Percentiles rank a stretch among this genome's conserved stretches.
Conservation (phyloP, 2,888 invertebrate genomes). For the Lycocerus yunnanus region DNA sequence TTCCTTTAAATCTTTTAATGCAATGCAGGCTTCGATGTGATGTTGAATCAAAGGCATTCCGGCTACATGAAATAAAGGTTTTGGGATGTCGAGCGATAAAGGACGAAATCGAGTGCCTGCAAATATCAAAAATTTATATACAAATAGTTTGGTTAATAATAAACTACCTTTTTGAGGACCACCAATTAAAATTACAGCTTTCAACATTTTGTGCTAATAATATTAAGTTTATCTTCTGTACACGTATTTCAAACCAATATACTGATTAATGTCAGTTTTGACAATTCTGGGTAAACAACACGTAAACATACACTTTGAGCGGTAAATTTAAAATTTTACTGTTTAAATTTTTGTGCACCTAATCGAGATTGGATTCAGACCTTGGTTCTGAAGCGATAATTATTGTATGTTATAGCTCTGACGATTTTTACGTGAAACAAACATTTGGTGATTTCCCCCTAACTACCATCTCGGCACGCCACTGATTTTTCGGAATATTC, state of each 20-base stretch:
- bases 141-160: not conserved
- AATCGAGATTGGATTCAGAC: too few relatives aligned
- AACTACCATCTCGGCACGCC: too few relatives aligned
- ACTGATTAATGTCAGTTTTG: not conserved
- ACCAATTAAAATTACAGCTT: slow-evolving; percentile 90
- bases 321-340: not conserved
- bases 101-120: slow-evolving; percentile 96
- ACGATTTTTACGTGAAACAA: too few relatives aligned
- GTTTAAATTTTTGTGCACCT: too few relatives aligned
- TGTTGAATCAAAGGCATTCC: slow-evolving; percentile 96
- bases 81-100: slow-evolving; percentile 94
- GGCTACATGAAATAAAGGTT: slow-evolving; percentile 96
- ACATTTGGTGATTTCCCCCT: too few relatives aligned
- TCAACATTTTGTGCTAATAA: slow-evolving; percentile 61
- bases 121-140: slow-evolving; percentile 37
- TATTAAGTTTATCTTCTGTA: not conserved
- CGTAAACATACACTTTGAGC: not conserved
- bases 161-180: slow-evolving; percentile 89
- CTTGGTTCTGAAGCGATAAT: too few relatives aligned
- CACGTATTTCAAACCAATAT: not conserved
- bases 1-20: slow-evolving; percentile 81
- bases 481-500: too few relatives aligned
- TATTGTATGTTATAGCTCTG: too few relatives aligned
- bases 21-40: slow-evolving; percentile 91
- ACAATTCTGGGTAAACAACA: not conserved